Evolutionary conservation across 2,888 invertebrate species (phyloP), one percentile per base, ranked within the genome.

Genomic region (Xestia ashworthii): DNA sequence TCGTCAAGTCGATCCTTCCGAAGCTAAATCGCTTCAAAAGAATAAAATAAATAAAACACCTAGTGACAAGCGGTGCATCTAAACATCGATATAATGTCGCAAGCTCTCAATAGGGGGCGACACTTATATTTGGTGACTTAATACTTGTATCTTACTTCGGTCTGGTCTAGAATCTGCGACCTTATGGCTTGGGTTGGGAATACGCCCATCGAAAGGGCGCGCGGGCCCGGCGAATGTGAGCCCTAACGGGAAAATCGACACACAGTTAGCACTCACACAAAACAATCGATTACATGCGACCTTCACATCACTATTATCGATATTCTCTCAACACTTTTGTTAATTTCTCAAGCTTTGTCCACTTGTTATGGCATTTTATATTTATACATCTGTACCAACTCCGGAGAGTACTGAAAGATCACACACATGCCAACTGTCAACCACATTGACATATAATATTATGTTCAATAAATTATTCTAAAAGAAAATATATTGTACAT

Each of bases 151-250:
- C 99, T 99, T 98, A 99, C 99, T 97, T 98, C 98, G 96, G 98
- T 98, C 96, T 98, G 98, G 97, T 98, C 98, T 95, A 98, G 98
- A 96, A 99, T 98, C 97, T 98, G 98, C 95, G 99, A 99, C 97
- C 98, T 98, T 97, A 99, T 97, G 97, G 98, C 98, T 97, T 98
- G 98, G 96, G 98, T 98, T 95, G 98, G 99, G 97, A 98, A 99
- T 95, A 98, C 98, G 93, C 99, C 99, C 98, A 98, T 98, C 92
- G 98, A 98, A 92, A 98, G 98, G 95, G 98, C 98, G 95, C 99
- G 98, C 96, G 98, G 98, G 97, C 98, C 98, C 95, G 99, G 99
- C 96, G 99, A 99, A 97, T 98, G 98, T 94, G 98, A 98, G 97
- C 99, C 99, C 99, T 99, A 97, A 94, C 94, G 93, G 94, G 95